Base-by-base conservation (phyloP, 2,888 invertebrate species). In the Heteropelma amictum region DNA sequence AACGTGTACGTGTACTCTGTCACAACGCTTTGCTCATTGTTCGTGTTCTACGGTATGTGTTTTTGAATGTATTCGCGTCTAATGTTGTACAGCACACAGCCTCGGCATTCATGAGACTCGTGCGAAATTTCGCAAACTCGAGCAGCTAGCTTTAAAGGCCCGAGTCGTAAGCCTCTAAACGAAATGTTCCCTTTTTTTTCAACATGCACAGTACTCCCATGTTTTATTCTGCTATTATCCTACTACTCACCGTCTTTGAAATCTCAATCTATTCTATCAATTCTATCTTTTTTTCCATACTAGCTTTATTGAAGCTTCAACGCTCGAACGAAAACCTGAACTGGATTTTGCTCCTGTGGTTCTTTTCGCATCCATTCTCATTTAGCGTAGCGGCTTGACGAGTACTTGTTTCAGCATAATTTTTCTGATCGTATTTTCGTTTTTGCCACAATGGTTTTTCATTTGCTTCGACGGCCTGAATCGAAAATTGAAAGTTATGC, bases 41-140 rank as follows among this genome's bases (percentile, higher is more conserved):
- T 47, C 47, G 10, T 33, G 21, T 23, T 47, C 35, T 49, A 14
- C 8, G 14, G 19, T 14, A 35, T 3, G 35, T 10, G 47, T 61
- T n/a, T 14, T 30, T 21, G 45, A 7, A 35, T 28, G 19, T 21
- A 8, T 19, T 7, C 23, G 21, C 14, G 7, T 12, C 28, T 23
- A 12, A 26, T 40, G 28, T 23, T 28, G 21, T 35, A 10, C 17
- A 30, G 49, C n/a, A 21, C 10, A 28, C 49, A 14, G 19, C 51
- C 35, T 42, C 53, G 53, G 45, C 60, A 72, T 72, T 65, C 67
- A 68, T 72, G 67, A 72, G 67, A 72, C 61, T 67, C 72, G 58
- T 53, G 56, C 54, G 35, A 68, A 72, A 67, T 68, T 72, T 72
- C 61, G 42, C 64, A 45, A 42, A 58, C 38, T 51, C 53, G 60